A percentile compares a stretch with the other conserved stretches of the same genome.
Evolutionary conservation across 1,140 invertebrate genomes (phyloP).

Genomic region (Bathynomus jamesi): DNA sequence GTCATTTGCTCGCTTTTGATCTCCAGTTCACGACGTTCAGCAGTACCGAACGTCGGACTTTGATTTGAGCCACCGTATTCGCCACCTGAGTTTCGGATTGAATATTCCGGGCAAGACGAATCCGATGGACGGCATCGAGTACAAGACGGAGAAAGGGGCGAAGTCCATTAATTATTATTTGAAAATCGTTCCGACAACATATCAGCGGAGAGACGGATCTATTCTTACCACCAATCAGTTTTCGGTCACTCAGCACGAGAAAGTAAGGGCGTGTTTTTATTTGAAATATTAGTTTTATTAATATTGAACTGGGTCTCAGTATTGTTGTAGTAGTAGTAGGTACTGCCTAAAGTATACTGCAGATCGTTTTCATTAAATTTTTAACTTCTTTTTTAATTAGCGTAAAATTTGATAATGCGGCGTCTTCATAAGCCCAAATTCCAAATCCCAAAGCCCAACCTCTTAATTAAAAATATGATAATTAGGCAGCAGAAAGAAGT

Average conservation of each 20-base stretch:
- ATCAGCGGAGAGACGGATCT: background rate
- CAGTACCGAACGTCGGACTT: slow-evolving; percentile 3
- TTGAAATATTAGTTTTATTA: no score
- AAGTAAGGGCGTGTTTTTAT: background rate
- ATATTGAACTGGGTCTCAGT: no score
- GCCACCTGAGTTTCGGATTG: background rate
- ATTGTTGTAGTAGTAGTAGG: no score
- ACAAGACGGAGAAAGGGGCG: background rate
- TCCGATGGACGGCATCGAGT: background rate
- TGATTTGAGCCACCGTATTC: slow-evolving; percentile 1
- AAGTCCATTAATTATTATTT: background rate
- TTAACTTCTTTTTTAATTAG: no score
- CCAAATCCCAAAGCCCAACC: no score
- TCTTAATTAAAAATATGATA: no score
- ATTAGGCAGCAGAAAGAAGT: no score
- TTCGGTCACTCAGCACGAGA: background rate
- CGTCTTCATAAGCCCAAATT: no score
- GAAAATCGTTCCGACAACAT: slow-evolving; percentile 1
- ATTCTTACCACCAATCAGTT: background rate
- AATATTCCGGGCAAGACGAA: slow-evolving; percentile 1
- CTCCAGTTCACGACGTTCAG: slow-evolving; percentile 3
- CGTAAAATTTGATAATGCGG: no score
- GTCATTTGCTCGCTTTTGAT: no score
- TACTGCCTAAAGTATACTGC: no score
- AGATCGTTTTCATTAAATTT: no score